A percentile compares a stretch with the other conserved stretches of the same genome.
phyloP scores from a whole-genome alignment of 2,797 vertebrate species.

The Sebastolobus altivelis region DNA sequence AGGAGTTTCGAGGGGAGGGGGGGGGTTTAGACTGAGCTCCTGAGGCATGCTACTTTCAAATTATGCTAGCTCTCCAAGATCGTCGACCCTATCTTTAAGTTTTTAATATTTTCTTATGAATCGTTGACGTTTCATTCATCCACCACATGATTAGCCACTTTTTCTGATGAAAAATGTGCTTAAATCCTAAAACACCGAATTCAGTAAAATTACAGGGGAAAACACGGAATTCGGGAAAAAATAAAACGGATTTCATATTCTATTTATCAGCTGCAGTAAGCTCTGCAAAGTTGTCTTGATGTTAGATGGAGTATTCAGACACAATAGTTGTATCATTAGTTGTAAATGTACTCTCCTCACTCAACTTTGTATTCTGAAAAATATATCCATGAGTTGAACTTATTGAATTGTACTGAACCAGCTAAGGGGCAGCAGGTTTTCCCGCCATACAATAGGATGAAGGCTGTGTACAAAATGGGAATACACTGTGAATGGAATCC shows the following conservation, averaged over 20 bases:
- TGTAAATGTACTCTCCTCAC: conserved; percentile 20
- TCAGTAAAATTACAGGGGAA: no score
- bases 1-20: no score
- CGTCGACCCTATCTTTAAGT: no score
- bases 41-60: no score
- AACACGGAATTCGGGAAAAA: no score
- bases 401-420: background rate
- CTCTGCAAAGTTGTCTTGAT: conserved; percentile 13
- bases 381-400: conserved; percentile 1
- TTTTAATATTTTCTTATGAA: no score
- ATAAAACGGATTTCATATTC: fast-evolving
- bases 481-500: conserved; percentile 23
- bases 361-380: conserved; percentile 22
- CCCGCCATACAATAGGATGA: conserved; percentile 10
- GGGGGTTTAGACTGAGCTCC: no score
- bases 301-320: background rate
- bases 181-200: no score
- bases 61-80: no score
- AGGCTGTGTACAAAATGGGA: conserved; percentile 25
- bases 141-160: no score
- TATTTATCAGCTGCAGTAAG: background rate
- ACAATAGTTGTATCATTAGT: background rate
- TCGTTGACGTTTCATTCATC: no score
- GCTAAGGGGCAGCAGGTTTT: conserved; percentile 22
- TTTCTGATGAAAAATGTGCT: no score